A percentile compares a stretch with the other conserved stretches of the same genome.
Evolutionary conservation across 2,888 invertebrate genomes (phyloP).

Genomic region (Spodoptera littoralis): DNA sequence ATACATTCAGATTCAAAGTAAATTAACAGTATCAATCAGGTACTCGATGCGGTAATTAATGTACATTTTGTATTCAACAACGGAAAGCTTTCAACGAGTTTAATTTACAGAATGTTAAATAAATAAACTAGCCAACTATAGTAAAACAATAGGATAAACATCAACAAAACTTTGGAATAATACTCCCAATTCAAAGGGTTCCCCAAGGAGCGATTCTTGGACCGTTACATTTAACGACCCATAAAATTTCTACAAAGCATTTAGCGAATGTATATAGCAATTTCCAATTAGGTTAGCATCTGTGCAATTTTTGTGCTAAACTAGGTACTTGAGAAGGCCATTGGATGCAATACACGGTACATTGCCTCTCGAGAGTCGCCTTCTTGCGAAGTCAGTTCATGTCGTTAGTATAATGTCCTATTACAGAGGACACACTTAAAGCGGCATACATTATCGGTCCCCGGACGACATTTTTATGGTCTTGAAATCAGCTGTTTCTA

Average conservation of each 20-base stretch:
- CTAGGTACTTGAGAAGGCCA: slow-evolving; percentile 23
- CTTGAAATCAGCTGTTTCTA: neutral
- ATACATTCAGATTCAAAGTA: slow-evolving; percentile 23
- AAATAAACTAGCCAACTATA: slow-evolving; percentile 15
- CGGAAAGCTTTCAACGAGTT: slow-evolving; percentile 23
- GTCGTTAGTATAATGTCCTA: slow-evolving; percentile 34
- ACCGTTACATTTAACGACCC: slow-evolving; percentile 19
- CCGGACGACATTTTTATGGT: neutral
- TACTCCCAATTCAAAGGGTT: slow-evolving; percentile 17
- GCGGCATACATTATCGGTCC: neutral
- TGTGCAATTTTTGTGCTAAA: slow-evolving; percentile 27
- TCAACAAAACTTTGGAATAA: slow-evolving; percentile 5
- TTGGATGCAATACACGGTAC: slow-evolving; percentile 40
- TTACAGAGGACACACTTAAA: slow-evolving; percentile 15
- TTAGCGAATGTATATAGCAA: slow-evolving; percentile 3
- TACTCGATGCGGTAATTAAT: slow-evolving; percentile 27
- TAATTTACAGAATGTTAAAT: slow-evolving; percentile 11
- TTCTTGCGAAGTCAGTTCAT: slow-evolving; percentile 22
- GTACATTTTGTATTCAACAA: slow-evolving; percentile 21
- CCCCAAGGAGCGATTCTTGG: slow-evolving; percentile 28
- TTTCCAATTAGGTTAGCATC: slow-evolving; percentile 13
- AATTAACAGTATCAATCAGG: slow-evolving; percentile 43
- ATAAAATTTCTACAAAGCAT: neutral
- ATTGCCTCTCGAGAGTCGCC: slow-evolving; percentile 27
- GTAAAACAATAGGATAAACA: slow-evolving; percentile 15